phyloP scores from a whole-genome alignment of 2,113 vertebrate genomes.

The Larimichthys crocea region DNA sequence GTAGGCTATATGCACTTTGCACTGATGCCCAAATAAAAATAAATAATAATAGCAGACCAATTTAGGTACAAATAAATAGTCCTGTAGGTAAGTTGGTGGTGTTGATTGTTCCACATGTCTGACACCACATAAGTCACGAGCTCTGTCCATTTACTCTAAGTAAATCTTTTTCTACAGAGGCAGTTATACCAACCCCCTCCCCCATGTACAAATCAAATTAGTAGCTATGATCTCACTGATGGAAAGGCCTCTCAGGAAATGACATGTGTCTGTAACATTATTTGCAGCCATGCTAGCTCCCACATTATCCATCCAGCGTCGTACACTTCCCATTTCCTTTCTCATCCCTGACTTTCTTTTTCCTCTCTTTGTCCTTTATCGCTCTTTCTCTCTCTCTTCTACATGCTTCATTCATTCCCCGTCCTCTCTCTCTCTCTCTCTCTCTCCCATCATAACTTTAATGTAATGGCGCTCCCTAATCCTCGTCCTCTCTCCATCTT shows the following conservation, averaged over 20 bases:
- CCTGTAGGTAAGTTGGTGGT: neutral
- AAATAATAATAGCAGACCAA: neutral
- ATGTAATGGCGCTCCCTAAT: conserved; percentile 53
- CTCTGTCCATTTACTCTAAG: conserved; percentile 21
- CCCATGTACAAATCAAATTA: conserved; percentile 68
- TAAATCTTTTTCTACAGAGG: conserved; percentile 48
- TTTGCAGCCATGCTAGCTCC: conserved; percentile 56
- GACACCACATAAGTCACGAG: conserved; percentile 6
- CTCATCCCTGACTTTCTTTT: conserved; percentile 11
- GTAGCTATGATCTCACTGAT: conserved; percentile 66
- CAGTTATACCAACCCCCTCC: conserved; percentile 26
- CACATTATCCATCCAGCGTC: conserved; percentile 40
- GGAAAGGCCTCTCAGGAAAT: conserved; percentile 71
- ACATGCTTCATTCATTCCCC: conserved; percentile 15
- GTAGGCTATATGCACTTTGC: no score
- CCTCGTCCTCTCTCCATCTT: conserved; percentile 45
- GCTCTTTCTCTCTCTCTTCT: conserved; percentile 4
- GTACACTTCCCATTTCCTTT: conserved; percentile 4
- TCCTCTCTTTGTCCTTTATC: neutral
- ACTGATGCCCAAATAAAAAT: conserved; percentile 4
- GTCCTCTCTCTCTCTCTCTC: conserved; percentile 2
- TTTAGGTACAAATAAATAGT: neutral
- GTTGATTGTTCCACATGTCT: conserved; percentile 11
- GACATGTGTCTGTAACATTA: conserved; percentile 59
- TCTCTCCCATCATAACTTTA: conserved; percentile 52